These are phyloP conservation scores for Teinopalpus imperialis DNA, from an alignment of 2,888 invertebrate species.

Conservation along the genomic window DNA sequence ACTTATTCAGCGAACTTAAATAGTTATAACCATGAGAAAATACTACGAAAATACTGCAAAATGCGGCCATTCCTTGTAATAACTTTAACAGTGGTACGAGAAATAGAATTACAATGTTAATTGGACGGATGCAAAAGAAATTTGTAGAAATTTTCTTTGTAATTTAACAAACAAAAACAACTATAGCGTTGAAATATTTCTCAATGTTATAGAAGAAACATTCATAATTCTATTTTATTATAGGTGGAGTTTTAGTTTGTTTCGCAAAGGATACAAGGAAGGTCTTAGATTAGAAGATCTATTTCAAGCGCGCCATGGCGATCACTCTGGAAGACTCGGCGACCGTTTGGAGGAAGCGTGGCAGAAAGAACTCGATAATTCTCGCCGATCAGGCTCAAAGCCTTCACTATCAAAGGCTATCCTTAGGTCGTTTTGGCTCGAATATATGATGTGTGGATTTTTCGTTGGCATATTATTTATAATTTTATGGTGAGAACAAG, in stretches of 20 bases:
- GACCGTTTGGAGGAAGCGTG: conserved; percentile 85
- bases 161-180: no score
- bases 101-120: no score
- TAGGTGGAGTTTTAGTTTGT: conserved; percentile 86
- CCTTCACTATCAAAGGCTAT: conserved; percentile 84
- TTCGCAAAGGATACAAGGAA: conserved; percentile 83
- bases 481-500: conserved; percentile 83
- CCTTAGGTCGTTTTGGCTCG: conserved; percentile 81
- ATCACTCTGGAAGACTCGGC: conserved; percentile 85
- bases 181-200: no score
- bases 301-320: conserved; percentile 82
- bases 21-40: no score
- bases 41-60: no score
- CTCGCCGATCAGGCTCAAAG: conserved; percentile 68
- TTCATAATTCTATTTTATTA: conserved; percentile 35
- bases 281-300: conserved; percentile 85
- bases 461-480: conserved; percentile 81
- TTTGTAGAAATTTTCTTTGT: no score
- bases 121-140: no score
- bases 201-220: no score
- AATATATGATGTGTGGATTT: conserved; percentile 83
- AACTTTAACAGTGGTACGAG: no score
- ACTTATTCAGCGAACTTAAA: no score
- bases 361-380: conserved; percentile 78
- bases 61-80: no score